These are phyloP conservation scores for Goniozus legneri DNA, from an alignment of 1,140 invertebrate genomes.

Conservation along the genomic window DNA sequence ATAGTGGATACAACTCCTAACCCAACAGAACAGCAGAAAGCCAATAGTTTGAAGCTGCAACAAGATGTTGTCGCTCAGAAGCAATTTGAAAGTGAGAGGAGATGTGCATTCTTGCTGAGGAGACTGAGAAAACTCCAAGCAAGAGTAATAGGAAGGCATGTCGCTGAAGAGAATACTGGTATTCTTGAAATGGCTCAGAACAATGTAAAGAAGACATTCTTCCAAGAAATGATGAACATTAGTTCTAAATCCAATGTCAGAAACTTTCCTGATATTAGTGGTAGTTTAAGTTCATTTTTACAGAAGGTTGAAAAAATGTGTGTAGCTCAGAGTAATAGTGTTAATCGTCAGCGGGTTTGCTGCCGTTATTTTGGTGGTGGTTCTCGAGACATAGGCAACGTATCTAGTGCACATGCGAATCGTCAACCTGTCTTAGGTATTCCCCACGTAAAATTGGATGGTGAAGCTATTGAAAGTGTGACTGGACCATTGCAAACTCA, in stretches of 20 bases:
- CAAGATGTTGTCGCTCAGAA: slow-evolving; percentile 53
- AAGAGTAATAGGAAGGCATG: slow-evolving; percentile 67
- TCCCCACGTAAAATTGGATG: slow-evolving; percentile 53
- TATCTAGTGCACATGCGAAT: slow-evolving; percentile 26
- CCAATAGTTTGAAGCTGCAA: slow-evolving; percentile 30
- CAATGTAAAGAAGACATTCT: slow-evolving; percentile 48
- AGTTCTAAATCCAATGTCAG: slow-evolving; percentile 32
- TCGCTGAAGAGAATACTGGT: slow-evolving; percentile 69
- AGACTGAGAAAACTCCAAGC: slow-evolving; percentile 74
- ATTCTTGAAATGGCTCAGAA: slow-evolving; percentile 69
- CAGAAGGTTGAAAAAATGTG: slow-evolving; percentile 47
- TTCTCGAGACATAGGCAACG: slow-evolving; percentile 52
- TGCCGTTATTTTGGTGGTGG: slow-evolving; percentile 63
- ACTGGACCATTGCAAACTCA: slow-evolving; percentile 68
- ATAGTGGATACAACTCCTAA: slow-evolving; percentile 39
- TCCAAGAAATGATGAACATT: slow-evolving; percentile 45
- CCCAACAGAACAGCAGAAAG: slow-evolving; percentile 34
- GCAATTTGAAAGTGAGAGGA: slow-evolving; percentile 64
- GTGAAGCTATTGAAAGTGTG: slow-evolving; percentile 61
- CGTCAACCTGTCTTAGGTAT: slow-evolving; percentile 47
- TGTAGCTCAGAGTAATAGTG: slow-evolving; percentile 42
- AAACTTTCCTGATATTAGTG: slow-evolving; percentile 38
- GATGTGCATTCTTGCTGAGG: slow-evolving; percentile 67
- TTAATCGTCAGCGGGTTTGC: slow-evolving; percentile 37
- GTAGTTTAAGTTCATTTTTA: slow-evolving; percentile 39